Evolutionary conservation across 2,888 invertebrate species (phyloP), one percentile per base, ranked within the genome.

Genomic region (Xestia rhomboidea): DNA sequence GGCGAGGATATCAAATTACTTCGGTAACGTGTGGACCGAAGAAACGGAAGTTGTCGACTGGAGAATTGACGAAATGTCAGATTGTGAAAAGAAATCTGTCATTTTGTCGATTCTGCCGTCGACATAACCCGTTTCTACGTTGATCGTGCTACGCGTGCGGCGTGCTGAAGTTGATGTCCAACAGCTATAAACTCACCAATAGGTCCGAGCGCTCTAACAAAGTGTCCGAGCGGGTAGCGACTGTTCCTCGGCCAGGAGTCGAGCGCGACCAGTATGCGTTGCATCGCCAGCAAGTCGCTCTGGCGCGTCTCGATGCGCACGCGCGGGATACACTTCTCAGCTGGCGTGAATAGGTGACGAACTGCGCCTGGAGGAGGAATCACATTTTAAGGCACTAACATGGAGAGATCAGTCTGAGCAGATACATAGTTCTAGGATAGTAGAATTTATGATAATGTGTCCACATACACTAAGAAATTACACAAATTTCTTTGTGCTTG

Each of bases 231-330:
- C 1, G 99, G 99, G 95, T 99, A 99, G 73, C 99, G 97, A 4
- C 99, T 99, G 93, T 98, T 98, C 72, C 98, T 97, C 0, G 99
- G 99, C 99, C 99, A 99, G 6, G 98, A 98, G 96, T 99, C 99
- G 62, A 99, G 98, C 1, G 99, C 98, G 0, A 99, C 99, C 24
- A 99, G 98, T 68, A 99, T 98, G 78, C 99, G 97, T 92, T 99
- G 99, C 54, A 98, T 97, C 30, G 97, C 97, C 74, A 99, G 96
- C 78, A 97, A 96, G 74, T 98, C 98, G 1, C 99, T 98, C 94
- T 99, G 99, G 1, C 99, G 97, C 0, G 99, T 99, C 94, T 99
- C 99, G 73, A 99, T 99, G 49, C 99, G 97, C 64, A 99, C 98
- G 93, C 99, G 98, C 0, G 99, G 99, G 79, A 99, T 98, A 87